Percentiles rank a stretch among this genome's conserved stretches.
Conservation (phyloP, 2,797 vertebrate species). For the Muraenolepis orangiensis region DNA sequence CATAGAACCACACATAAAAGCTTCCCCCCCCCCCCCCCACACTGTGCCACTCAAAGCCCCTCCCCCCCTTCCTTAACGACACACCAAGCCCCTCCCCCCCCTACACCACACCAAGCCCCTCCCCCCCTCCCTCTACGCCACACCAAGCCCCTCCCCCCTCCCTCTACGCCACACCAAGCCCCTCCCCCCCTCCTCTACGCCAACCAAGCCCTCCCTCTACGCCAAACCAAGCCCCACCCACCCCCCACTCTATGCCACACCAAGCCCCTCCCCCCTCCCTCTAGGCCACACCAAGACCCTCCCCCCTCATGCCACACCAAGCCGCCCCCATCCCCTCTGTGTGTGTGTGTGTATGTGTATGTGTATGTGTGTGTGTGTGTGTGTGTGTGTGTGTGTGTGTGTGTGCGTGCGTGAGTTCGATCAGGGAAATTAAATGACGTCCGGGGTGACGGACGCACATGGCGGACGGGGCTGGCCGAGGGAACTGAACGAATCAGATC, state of each 20-base stretch:
- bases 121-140: too few species aligned
- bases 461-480: too few species aligned
- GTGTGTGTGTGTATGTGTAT: background rate
- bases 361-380: too few species aligned
- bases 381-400: too few species aligned
- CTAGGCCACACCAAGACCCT: constrained; percentile 34
- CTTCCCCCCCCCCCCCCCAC: background rate
- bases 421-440: too few species aligned
- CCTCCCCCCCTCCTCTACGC: background rate
- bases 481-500: background rate
- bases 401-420: too few species aligned
- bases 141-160: background rate
- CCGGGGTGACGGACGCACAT: too few species aligned
- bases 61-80: too few species aligned
- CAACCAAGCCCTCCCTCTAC: too few species aligned
- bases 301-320: background rate
- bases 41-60: constrained; percentile 37
- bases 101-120: constrained; percentile 30
- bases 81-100: constrained; percentile 36
- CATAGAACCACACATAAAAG: background rate
- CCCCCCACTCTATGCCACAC: constrained; percentile 10
- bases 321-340: background rate
- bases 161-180: background rate
- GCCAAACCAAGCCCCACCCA: constrained; percentile 29
- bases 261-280: too few species aligned